Evolutionary conservation across 2,113 vertebrate genomes (phyloP).

Genomic region (Electrona antarctica): DNA sequence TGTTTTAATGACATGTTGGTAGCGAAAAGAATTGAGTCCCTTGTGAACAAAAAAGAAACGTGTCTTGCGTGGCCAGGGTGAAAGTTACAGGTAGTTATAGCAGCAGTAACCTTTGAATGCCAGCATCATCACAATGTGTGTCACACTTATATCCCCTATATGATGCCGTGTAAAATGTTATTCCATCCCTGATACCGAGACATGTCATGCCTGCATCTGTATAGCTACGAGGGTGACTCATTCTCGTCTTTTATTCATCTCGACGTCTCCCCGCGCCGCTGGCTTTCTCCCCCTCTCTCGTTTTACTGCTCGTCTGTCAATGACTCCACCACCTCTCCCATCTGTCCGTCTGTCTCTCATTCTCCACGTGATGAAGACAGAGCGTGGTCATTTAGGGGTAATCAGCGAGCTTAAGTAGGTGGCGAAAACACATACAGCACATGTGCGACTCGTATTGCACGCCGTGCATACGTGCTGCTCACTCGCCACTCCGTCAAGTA

Average conservation of each 20-base stretch:
- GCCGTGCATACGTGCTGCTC: constrained; percentile 2
- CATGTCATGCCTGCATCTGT: no score
- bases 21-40: no score
- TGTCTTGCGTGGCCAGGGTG: no score
- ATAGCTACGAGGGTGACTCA: neutral
- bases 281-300: neutral
- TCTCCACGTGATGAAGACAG: constrained; percentile 60
- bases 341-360: constrained; percentile 37
- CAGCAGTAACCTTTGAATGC: no score
- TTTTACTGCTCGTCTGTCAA: constrained; percentile 44
- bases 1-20: no score
- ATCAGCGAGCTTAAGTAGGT: constrained; percentile 59
- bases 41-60: no score
- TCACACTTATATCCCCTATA: no score
- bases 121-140: no score
- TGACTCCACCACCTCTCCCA: constrained; percentile 23
- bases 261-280: neutral
- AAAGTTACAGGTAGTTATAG: no score
- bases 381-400: constrained; percentile 65
- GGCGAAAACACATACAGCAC: neutral
- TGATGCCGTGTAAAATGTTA: no score
- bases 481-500: neutral
- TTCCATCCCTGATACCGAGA: no score
- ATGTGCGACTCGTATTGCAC: constrained; percentile 1
- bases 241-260: constrained; percentile 41